Conservation (phyloP, 2,888 invertebrate genomes). For the Hirtodrosophila histrioides region DNA sequence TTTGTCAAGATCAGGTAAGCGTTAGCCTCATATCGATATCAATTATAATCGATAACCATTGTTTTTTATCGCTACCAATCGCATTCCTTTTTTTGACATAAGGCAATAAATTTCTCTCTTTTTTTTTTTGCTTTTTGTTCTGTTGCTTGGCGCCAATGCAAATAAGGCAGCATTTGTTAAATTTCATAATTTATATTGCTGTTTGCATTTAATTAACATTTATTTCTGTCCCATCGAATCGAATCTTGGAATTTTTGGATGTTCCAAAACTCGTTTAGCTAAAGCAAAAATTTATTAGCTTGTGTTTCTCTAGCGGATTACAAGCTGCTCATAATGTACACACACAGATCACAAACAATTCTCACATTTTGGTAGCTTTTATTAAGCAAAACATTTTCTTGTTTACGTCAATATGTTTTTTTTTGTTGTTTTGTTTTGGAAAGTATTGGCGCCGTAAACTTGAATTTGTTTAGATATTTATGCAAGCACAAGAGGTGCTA, state of each 20-base stretch:
- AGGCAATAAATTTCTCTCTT: conserved; percentile 44
- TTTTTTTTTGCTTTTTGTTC: not conserved
- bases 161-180: conserved; percentile 54
- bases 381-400: conserved; percentile 33
- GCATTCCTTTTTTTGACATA: conserved; percentile 24
- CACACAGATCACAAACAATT: conserved; percentile 17
- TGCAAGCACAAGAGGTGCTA: conserved; percentile 12
- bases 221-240: conserved; percentile 25
- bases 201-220: conserved; percentile 60
- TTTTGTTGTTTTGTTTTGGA: conserved; percentile 14
- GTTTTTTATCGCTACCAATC: conserved; percentile 18
- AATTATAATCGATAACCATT: conserved; percentile 6
- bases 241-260: conserved; percentile 23
- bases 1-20: conserved; percentile 93
- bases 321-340: conserved; percentile 9
- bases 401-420: conserved; percentile 34
- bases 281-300: conserved; percentile 50
- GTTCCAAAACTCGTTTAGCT: conserved; percentile 54
- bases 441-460: conserved; percentile 30
- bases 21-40: conserved; percentile 82
- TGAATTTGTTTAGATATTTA: conserved; percentile 29
- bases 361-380: conserved; percentile 10
- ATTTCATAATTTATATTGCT: conserved; percentile 65
- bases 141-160: conserved; percentile 74
- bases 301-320: conserved; percentile 50